Conservation (phyloP, 2,113 vertebrate genomes). For the Peromyscus polionotus region DNA sequence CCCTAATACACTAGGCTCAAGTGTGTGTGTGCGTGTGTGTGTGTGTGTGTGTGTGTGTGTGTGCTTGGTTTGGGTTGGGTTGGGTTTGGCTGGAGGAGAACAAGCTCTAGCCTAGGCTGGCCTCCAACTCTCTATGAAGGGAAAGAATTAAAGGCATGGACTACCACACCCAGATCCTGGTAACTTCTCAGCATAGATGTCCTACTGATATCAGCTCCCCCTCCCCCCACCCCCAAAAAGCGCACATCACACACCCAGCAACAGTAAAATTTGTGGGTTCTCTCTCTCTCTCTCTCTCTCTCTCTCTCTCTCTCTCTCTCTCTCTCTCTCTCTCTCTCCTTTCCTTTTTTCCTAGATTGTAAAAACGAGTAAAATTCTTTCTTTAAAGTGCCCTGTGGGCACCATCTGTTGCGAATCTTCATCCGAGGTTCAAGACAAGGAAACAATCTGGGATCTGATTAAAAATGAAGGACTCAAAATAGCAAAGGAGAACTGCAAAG, state of each 20-base stretch:
- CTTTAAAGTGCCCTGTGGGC: background rate
- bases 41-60: background rate
- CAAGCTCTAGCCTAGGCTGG: background rate
- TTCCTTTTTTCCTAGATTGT: background rate
- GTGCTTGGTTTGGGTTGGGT: background rate
- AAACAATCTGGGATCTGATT: conserved; percentile 35
- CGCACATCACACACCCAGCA: background rate
- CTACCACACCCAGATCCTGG: background rate
- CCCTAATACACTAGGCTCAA: background rate
- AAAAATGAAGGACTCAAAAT: conserved; percentile 37
- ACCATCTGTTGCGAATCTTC: conserved; percentile 53
- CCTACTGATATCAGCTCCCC: background rate
- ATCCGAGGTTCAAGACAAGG: conserved; percentile 35
- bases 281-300: background rate
- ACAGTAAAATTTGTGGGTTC: background rate
- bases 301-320: background rate
- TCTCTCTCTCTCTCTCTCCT: background rate
- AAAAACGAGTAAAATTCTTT: conserved; percentile 45
- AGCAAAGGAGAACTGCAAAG: conserved; percentile 37
- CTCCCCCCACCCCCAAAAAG: background rate
- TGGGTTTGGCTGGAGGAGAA: background rate
- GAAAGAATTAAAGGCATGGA: background rate
- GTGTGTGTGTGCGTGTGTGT: too few relatives aligned
- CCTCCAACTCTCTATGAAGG: background rate
- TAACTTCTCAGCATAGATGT: background rate